Evolutionary conservation across 2,797 vertebrate genomes (phyloP).

Genomic region (Hipposideros larvatus): DNA sequence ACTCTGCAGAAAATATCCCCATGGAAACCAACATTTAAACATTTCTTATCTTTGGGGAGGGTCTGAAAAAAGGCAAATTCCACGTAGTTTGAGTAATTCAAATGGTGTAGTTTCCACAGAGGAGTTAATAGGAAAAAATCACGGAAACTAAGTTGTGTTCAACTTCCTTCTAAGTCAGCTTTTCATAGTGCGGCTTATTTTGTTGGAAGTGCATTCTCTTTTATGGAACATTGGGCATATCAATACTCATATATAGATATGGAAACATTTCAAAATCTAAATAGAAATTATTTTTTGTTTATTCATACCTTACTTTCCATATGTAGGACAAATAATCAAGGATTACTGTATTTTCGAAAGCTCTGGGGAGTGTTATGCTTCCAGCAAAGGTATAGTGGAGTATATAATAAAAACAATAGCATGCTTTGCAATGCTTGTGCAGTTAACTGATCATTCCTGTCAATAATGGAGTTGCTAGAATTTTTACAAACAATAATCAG

Average conservation of each 20-base stretch:
- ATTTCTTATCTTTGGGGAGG: background rate
- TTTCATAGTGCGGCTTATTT: constrained; percentile 33
- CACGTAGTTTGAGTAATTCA: background rate
- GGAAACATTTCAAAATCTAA: constrained; percentile 38
- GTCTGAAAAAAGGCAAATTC: constrained; percentile 28
- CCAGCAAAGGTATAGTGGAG: background rate
- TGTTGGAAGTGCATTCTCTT: constrained; percentile 14
- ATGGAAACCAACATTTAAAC: background rate
- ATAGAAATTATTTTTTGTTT: constrained; percentile 51
- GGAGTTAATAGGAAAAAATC: background rate
- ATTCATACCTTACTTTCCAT: background rate
- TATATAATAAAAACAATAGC: constrained; percentile 14
- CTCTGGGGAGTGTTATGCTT: constrained; percentile 31
- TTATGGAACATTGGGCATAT: background rate
- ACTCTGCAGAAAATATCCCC: constrained; percentile 7
- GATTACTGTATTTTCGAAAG: constrained; percentile 49
- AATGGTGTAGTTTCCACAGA: background rate
- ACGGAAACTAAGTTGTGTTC: background rate
- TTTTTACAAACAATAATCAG: constrained; percentile 22
- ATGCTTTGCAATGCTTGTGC: background rate
- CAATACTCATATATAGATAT: background rate
- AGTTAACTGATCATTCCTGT: constrained; percentile 6
- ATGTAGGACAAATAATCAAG: background rate
- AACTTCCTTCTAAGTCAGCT: background rate
- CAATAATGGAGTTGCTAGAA: background rate